Conservation (phyloP, 2,113 vertebrate species). For the Lycocorax pyrrhopterus region DNA sequence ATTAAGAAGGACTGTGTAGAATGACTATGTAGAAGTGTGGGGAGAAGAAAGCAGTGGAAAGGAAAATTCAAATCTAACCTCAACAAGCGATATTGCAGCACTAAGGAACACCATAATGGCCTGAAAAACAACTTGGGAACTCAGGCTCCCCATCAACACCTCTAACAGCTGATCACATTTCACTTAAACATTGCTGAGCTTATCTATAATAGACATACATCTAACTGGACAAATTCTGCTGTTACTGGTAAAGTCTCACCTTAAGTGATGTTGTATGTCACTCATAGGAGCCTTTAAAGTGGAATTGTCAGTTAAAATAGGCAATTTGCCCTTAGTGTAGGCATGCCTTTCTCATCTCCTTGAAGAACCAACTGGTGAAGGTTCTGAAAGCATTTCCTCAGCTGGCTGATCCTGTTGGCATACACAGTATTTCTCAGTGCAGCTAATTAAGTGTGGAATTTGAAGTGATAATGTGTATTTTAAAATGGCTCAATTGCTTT, state of each 20-base stretch:
- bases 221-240: neutral
- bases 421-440: neutral
- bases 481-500: neutral
- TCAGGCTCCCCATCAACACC: neutral
- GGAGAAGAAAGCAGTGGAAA: neutral
- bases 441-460: neutral
- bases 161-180: neutral
- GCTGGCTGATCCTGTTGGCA: neutral
- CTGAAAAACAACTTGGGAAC: neutral
- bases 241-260: neutral
- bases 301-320: neutral
- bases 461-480: neutral
- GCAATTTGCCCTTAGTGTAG: neutral
- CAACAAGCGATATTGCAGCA: neutral
- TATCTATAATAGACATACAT: neutral
- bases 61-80: neutral
- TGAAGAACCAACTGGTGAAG: neutral
- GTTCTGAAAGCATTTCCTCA: neutral
- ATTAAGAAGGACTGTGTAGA: neutral
- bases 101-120: neutral
- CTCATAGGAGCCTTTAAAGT: neutral
- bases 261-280: neutral
- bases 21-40: neutral
- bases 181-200: neutral
- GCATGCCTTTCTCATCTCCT: neutral